Evolutionary conservation across 2,888 invertebrate genomes (phyloP).

Genomic region (Gari tellinella): DNA sequence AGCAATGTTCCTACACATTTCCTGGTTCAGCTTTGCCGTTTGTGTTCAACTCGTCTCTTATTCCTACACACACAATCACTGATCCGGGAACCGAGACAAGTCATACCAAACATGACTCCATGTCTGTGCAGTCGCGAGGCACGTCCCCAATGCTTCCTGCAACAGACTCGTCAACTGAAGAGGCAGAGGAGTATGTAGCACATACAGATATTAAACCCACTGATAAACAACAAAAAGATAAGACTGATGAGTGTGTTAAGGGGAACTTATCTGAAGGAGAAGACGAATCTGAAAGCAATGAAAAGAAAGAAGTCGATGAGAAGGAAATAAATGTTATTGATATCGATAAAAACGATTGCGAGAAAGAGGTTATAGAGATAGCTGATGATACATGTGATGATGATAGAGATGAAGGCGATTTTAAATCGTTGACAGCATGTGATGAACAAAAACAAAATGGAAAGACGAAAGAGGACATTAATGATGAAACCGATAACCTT

Average conservation of each 20-base stretch:
- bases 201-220: slow-evolving; percentile 52
- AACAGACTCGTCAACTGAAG: slow-evolving; percentile 56
- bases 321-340: slow-evolving; percentile 2
- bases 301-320: background rate
- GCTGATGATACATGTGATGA: slow-evolving; percentile 7
- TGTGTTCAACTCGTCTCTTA: slow-evolving; percentile 63
- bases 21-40: slow-evolving; percentile 52
- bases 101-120: slow-evolving; percentile 63
- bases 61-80: slow-evolving; percentile 56
- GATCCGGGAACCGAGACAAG: slow-evolving; percentile 47
- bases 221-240: slow-evolving; percentile 29
- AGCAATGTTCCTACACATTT: slow-evolving; percentile 8
- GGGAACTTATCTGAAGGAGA: slow-evolving; percentile 9
- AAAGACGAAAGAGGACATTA: background rate
- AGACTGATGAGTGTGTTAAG: slow-evolving; percentile 27
- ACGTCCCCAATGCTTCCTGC: slow-evolving; percentile 78
- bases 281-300: background rate
- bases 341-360: slow-evolving; percentile 11
- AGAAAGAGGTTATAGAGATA: slow-evolving; percentile 10
- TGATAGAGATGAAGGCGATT: background rate
- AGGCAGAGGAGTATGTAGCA: slow-evolving; percentile 39
- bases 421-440: background rate
- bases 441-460: background rate
- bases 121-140: slow-evolving; percentile 77
- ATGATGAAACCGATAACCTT: background rate